phyloP scores from a whole-genome alignment of 2,113 vertebrate species.

The Dendrocopos noguchii region DNA sequence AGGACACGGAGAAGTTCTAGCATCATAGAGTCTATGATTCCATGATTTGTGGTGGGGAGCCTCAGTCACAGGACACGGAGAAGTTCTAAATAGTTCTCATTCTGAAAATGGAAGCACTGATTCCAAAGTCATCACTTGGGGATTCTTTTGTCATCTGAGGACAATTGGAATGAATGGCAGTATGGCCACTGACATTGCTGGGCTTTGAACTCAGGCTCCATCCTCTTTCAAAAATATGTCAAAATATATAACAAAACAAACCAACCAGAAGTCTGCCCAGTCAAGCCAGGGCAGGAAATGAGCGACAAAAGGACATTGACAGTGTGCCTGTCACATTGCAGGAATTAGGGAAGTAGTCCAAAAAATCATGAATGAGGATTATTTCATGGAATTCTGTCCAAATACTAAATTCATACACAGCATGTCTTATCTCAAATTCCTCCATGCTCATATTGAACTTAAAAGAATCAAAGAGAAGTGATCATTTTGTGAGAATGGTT shows the following conservation, averaged over 20 bases:
- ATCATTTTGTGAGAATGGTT: background rate
- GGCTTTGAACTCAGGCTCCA: slow-evolving; percentile 2
- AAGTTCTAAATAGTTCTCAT: background rate
- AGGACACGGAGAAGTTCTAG: too few species aligned
- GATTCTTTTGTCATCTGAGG: background rate
- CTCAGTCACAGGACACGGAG: background rate
- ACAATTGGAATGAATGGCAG: background rate
- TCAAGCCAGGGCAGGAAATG: background rate
- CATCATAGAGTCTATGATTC: too few species aligned
- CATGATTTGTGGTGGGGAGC: too few species aligned
- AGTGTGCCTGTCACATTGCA: background rate
- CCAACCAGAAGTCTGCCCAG: background rate
- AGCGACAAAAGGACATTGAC: slow-evolving; percentile 17
- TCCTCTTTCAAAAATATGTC: background rate
- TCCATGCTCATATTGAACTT: background rate
- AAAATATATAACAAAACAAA: background rate
- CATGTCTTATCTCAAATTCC: background rate
- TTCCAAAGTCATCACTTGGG: background rate
- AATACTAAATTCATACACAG: background rate
- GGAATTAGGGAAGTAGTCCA: slow-evolving; percentile 4
- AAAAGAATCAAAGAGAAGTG: background rate
- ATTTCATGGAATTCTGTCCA: background rate
- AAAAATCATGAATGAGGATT: background rate
- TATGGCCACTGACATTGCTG: background rate
- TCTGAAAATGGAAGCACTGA: background rate